These are phyloP conservation scores for Champsocephalus esox DNA, from an alignment of 2,797 vertebrate genomes.

Conservation along the genomic window DNA sequence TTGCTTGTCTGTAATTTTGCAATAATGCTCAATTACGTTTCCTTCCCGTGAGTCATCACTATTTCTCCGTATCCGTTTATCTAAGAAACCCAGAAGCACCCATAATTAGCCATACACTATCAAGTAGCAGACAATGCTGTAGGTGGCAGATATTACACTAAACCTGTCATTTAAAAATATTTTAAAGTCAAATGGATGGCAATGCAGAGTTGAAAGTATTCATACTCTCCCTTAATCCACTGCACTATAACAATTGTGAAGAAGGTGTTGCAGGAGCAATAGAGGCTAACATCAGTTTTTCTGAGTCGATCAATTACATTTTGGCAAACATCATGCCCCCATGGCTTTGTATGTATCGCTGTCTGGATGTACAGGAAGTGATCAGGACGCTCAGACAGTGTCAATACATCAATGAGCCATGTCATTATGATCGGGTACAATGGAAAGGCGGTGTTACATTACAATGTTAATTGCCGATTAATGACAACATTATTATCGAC, in stretches of 20 bases:
- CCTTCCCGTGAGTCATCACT: neutral
- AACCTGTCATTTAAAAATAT: conserved; percentile 7
- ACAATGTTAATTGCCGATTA: neutral
- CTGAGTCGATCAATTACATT: conserved; percentile 26
- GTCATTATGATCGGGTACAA: conserved; percentile 24
- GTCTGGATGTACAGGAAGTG: neutral
- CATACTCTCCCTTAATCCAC: neutral
- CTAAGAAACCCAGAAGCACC: neutral
- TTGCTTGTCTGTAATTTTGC: neutral
- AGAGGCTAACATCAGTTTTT: conserved; percentile 12
- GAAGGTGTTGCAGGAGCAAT: conserved; percentile 6
- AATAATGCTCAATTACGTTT: neutral
- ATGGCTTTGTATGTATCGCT: neutral
- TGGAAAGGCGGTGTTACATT: neutral
- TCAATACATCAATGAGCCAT: conserved; percentile 47
- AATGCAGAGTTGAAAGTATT: neutral
- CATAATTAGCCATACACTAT: neutral
- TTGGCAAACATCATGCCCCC: neutral
- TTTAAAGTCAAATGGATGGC: neutral
- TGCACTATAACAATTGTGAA: conserved; percentile 6
- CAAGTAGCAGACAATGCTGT: neutral
- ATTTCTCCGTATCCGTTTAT: neutral
- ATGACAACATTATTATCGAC: neutral
- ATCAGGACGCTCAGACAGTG: conserved; percentile 28
- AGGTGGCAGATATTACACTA: neutral